phyloP scores from a whole-genome alignment of 2,797 vertebrate genomes.

The Carcharodon carcharias region DNA sequence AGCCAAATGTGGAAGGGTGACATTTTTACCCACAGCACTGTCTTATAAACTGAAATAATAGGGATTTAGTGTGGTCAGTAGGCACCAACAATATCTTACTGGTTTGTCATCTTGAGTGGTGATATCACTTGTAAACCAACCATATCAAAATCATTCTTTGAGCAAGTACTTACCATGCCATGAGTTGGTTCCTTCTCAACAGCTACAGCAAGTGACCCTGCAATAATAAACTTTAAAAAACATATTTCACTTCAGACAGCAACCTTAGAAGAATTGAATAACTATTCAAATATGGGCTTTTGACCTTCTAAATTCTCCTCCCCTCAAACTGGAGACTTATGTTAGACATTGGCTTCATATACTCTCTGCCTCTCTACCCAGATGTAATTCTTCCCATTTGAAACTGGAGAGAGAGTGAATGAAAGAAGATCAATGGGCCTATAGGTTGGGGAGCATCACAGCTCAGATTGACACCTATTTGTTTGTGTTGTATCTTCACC shows the following conservation, averaged over 20 bases:
- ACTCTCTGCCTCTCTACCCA: background rate
- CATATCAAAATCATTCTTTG: background rate
- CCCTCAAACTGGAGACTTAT: background rate
- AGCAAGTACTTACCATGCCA: background rate
- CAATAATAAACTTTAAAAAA: background rate
- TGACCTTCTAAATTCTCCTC: background rate
- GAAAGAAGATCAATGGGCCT: background rate
- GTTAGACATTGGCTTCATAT: background rate
- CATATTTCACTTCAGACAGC: background rate
- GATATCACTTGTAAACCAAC: background rate
- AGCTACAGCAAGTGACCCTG: background rate
- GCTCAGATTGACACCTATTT: background rate
- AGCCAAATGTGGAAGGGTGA: background rate
- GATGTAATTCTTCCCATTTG: background rate
- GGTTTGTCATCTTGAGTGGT: background rate
- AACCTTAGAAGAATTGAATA: background rate
- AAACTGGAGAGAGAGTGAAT: background rate
- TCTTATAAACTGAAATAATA: background rate
- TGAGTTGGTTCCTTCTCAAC: background rate
- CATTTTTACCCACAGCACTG: background rate
- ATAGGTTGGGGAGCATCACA: background rate
- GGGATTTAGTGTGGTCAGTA: background rate
- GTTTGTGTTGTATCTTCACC: background rate
- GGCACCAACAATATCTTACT: background rate
- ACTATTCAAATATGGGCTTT: background rate